Evolutionary conservation across 2,113 vertebrate species (phyloP).

Genomic region (Clarias gariepinus): DNA sequence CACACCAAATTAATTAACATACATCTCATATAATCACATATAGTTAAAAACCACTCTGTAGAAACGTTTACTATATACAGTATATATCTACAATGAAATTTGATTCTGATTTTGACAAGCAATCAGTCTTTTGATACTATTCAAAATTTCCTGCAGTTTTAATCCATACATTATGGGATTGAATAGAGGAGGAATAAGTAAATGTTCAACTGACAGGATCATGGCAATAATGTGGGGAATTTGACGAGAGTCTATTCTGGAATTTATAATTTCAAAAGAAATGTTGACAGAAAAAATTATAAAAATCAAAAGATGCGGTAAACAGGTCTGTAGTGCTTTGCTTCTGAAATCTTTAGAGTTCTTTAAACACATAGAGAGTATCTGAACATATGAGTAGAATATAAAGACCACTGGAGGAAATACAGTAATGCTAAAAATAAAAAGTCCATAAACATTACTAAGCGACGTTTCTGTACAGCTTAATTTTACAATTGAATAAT

Average conservation of each 20-base stretch:
- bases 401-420: slow-evolving; percentile 20
- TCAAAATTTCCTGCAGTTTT: slow-evolving; percentile 19
- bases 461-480: slow-evolving; percentile 27
- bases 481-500: slow-evolving; percentile 26
- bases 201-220: slow-evolving; percentile 23
- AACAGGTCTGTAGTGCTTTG: too few species aligned
- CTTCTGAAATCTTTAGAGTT: too few species aligned
- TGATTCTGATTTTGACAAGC: neutral
- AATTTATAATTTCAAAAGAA: neutral
- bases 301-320: too few species aligned
- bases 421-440: neutral
- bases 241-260: neutral
- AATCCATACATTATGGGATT: slow-evolving; percentile 30
- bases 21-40: neutral
- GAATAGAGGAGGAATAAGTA: slow-evolving; percentile 11
- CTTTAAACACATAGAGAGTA: neutral
- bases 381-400: neutral
- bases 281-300: too few species aligned
- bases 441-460: slow-evolving; percentile 29
- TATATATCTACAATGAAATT: neutral
- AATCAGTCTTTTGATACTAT: slow-evolving; percentile 14
- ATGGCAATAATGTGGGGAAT: slow-evolving; percentile 19
- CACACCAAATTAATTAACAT: neutral
- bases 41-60: neutral
- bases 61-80: neutral